These are phyloP conservation scores for Pyrrhosoma nymphula DNA, from an alignment of 2,888 invertebrate species.

Conservation along the genomic window DNA sequence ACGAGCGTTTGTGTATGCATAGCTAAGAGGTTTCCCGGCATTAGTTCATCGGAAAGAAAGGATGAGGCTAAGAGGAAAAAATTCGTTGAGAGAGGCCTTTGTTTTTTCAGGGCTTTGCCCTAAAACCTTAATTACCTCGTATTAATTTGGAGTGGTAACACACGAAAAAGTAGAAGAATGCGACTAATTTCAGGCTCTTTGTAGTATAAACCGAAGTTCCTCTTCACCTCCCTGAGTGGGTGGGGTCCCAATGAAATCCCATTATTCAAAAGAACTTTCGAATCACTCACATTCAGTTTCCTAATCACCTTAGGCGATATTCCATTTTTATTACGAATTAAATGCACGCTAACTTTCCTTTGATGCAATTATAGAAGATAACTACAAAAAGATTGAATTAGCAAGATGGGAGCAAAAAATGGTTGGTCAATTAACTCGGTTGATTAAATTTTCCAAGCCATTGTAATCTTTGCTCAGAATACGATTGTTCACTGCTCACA, in stretches of 20 bases:
- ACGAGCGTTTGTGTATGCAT: no score
- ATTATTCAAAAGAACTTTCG: background rate
- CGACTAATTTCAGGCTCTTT: background rate
- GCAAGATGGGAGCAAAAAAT: no score
- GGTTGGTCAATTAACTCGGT: no score
- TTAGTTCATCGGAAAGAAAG: background rate
- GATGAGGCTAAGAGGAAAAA: background rate
- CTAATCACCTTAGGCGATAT: background rate
- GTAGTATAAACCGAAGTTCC: background rate
- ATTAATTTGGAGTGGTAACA: background rate
- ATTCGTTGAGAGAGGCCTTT: background rate
- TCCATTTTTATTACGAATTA: no score
- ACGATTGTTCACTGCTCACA: no score
- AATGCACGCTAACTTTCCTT: no score
- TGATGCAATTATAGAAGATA: no score
- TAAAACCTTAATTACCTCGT: background rate
- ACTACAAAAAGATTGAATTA: no score
- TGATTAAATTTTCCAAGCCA: no score
- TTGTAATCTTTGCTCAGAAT: no score
- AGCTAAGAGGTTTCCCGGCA: no score
- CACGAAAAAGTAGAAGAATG: background rate
- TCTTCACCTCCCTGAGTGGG: background rate
- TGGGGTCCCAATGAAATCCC: background rate
- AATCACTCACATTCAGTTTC: background rate
- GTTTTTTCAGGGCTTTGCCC: background rate